These are phyloP conservation scores for Agrypnus murinus DNA, from an alignment of 2,888 invertebrate species.

Conservation along the genomic window DNA sequence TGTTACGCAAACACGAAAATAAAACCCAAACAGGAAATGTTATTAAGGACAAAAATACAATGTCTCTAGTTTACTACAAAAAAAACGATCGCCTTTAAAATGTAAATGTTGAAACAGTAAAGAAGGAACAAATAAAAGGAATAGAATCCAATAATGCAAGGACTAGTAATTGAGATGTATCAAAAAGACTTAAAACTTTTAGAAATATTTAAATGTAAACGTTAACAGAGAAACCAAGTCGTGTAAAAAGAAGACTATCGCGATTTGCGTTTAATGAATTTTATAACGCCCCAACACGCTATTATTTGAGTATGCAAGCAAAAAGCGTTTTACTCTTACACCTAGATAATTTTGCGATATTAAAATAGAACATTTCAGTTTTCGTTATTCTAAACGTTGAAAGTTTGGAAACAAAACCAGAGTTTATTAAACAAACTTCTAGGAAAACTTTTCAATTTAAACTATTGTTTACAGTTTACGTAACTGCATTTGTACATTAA, in stretches of 20 bases:
- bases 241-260: slow-evolving; percentile 33
- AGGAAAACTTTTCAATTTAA: slow-evolving; percentile 14
- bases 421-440: slow-evolving; percentile 2
- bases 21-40: no score
- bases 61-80: no score
- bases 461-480: neutral
- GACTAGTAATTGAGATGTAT: slow-evolving; percentile 43
- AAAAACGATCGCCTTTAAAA: no score
- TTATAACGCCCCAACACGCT: slow-evolving; percentile 40
- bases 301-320: slow-evolving; percentile 27
- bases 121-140: slow-evolving; percentile 36
- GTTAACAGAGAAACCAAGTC: slow-evolving; percentile 34
- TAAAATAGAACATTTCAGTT: slow-evolving; percentile 16
- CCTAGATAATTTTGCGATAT: slow-evolving; percentile 7
- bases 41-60: no score
- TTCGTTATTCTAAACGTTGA: neutral
- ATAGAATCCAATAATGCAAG: slow-evolving; percentile 20
- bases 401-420: slow-evolving; percentile 12
- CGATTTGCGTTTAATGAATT: slow-evolving; percentile 40
- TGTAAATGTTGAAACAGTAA: neutral
- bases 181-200: slow-evolving; percentile 38
- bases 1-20: no score
- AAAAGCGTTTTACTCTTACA: slow-evolving; percentile 19
- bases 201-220: slow-evolving; percentile 35
- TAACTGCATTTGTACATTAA: neutral